Evolutionary conservation across 2,888 invertebrate species (phyloP), one percentile per base, ranked within the genome.

Genomic region (Acronicta aceris): DNA sequence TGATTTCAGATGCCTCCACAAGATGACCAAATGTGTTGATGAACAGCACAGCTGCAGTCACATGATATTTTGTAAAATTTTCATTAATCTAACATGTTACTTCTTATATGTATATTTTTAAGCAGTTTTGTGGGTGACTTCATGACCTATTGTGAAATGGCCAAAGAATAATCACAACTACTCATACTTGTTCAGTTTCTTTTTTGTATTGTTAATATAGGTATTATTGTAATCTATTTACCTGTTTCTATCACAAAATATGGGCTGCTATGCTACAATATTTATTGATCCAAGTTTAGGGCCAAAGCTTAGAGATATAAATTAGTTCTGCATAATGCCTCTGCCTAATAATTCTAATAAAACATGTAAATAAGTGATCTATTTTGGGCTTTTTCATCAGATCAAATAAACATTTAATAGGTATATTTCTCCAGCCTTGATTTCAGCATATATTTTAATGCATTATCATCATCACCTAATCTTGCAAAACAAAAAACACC

Each of bases 1-100:
- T 38, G 4, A 3, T 95, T 94, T 58, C 90, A 96, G 96, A 91
- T 89, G 87, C 91, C 87, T 65, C 74, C 91, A 76, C 92, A 90
- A 76, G 95, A 95, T 77, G 93, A 95, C 75, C 91, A 95, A 80
- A 94, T 94, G 93, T 93, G 92, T 92, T 94, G 91, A 92, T 88
- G 74, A 63, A 68, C 30, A 21, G 21, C 4, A 21, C 36, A 58
- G 63, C 51, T 62, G 57, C 52, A 62, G 57, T 72, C 67, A 65
- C 67, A 76, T 77, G 69, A 71, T 73, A 65, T 73, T 76, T 77
- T 79, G 72, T 77, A 72, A 79, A 76, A 76, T 71, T 71, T 70
- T 79, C 69, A 66, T 69, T 59, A 49, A 68, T 74, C 70, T 76
- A 78, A 73, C 68, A 54, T 65, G 47, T 64, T 57, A 66, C 50